Evolutionary conservation across 2,113 vertebrate genomes (phyloP).

Genomic region (Callopanchax toddi): DNA sequence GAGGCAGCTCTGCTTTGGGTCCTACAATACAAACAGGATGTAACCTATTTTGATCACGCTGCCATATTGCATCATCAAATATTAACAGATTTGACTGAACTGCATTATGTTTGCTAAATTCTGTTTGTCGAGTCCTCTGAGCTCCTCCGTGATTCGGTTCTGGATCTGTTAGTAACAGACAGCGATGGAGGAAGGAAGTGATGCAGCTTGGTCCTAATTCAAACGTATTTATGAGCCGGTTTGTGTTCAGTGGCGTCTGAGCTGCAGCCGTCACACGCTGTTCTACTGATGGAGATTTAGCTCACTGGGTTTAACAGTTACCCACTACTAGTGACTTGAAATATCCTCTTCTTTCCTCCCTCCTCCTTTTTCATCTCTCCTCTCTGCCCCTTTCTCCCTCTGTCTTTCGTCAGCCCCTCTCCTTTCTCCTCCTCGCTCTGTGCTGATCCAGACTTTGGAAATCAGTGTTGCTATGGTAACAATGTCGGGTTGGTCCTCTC

Average conservation of each 20-base stretch:
- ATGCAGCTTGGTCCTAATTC: slow-evolving; percentile 5
- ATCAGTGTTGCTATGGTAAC: slow-evolving; percentile 83
- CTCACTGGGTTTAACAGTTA: slow-evolving; percentile 36
- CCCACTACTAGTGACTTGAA: slow-evolving; percentile 38
- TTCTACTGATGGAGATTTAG: slow-evolving; percentile 55
- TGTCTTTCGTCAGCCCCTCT: slow-evolving; percentile 45
- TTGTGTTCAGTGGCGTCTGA: slow-evolving; percentile 41
- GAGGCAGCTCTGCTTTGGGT: slow-evolving; percentile 62
- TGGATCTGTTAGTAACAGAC: slow-evolving; percentile 1
- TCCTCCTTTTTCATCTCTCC: slow-evolving; percentile 21
- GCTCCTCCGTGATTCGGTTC: slow-evolving; percentile 14
- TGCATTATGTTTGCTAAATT: slow-evolving; percentile 73
- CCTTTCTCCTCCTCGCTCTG: slow-evolving; percentile 45
- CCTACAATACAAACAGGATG: slow-evolving; percentile 76
- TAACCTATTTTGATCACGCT: slow-evolving; percentile 80
- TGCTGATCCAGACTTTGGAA: slow-evolving; percentile 79
- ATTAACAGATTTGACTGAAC: slow-evolving; percentile 72
- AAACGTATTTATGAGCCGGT: slow-evolving; percentile 9
- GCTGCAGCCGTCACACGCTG: slow-evolving; percentile 40
- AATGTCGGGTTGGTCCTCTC: slow-evolving; percentile 72
- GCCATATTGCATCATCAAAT: slow-evolving; percentile 85
- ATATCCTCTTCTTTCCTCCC: slow-evolving; percentile 38
- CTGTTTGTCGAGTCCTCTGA: slow-evolving; percentile 61
- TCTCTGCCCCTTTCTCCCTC: slow-evolving; percentile 37
- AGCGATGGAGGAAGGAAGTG: not conserved